Percentiles rank a stretch among this genome's conserved stretches.
phyloP scores from a whole-genome alignment of 2,113 vertebrate genomes.

The Psilopogon haemacephalus region DNA sequence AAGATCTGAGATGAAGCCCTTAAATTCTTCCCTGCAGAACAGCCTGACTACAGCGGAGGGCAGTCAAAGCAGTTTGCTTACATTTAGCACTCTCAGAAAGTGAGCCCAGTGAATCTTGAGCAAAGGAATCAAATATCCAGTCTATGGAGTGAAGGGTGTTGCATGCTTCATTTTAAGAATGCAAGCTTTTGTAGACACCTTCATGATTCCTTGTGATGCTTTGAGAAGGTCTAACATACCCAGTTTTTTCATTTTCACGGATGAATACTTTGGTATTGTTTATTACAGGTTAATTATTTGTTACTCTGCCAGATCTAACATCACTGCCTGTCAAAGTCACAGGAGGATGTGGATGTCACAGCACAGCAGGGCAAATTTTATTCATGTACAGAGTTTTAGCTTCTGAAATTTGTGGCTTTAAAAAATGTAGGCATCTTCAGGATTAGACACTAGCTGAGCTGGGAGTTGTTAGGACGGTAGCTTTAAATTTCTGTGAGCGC shows the following conservation, averaged over 20 bases:
- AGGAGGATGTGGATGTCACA: rapidly evolving
- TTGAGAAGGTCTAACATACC: neutral
- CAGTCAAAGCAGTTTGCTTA: neutral
- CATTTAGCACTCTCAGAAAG: neutral
- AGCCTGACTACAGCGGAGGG: neutral
- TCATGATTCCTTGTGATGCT: neutral
- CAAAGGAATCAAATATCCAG: neutral
- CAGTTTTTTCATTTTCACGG: neutral
- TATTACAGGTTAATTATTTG: neutral
- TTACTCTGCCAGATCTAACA: neutral
- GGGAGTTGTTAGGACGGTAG: neutral
- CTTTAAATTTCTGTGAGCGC: neutral
- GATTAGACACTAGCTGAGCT: neutral
- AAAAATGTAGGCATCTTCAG: neutral
- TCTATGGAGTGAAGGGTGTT: neutral
- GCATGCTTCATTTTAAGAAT: neutral
- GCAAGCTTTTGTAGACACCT: neutral
- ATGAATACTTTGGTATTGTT: neutral
- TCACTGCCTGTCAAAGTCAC: neutral
- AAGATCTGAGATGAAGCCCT: rapidly evolving
- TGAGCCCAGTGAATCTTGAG: neutral
- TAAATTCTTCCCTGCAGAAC: neutral
- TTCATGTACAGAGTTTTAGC: neutral
- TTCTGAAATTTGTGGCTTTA: neutral
- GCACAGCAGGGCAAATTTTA: neutral